Base-by-base conservation (phyloP, 2,113 vertebrate species). In the Oplegnathus fasciatus region DNA sequence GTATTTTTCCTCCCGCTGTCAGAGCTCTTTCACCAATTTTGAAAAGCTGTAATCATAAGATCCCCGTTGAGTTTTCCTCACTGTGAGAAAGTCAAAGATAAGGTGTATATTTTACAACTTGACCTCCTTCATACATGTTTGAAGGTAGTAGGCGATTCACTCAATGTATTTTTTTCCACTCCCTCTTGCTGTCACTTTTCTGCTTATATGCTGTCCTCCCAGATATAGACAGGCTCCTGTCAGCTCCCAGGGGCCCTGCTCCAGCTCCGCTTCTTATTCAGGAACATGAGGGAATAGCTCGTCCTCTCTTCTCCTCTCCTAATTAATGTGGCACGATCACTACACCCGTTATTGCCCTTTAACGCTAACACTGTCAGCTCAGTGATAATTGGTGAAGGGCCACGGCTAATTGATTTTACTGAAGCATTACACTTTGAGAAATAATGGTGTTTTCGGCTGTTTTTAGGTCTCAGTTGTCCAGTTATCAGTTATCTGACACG, bases 201-300 rank as follows among this genome's bases (percentile, higher is more conserved):
- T 85, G 84, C 85, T 80, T 64, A 30, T 80, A 52, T 80, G 77
- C 89, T 58, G 85, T 91, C 87, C 84, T 89, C 89, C 90, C 89
- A 90, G 91, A 90, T 94, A 91, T 93, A 94, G 93, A 89, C 72
- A n/a, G 92, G 90, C 89, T 75, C 77, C 84, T 85, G 87, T 80
- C 66, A 69, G 83, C 88, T 95, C 96, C 93, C 95, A 22, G 10
- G 89, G 82, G 95, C 67, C 87, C 93, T 95, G 94, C 93, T 95
- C 95, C 88, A 95, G 91, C 95, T 95, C 70, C 32, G 92, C 86
- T 94, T 94, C 94, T 95, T 95, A 93, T 95, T 96, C 92, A 91
- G 91, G 94, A 95, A 90, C 92, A 89, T 87, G 80, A 92, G 93
- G 89, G 92, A 92, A 93, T 93, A 92, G 88, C 82, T 93, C 32